Evolutionary conservation across 2,113 vertebrate species (phyloP).

Genomic region (Lophochroa leadbeateri): DNA sequence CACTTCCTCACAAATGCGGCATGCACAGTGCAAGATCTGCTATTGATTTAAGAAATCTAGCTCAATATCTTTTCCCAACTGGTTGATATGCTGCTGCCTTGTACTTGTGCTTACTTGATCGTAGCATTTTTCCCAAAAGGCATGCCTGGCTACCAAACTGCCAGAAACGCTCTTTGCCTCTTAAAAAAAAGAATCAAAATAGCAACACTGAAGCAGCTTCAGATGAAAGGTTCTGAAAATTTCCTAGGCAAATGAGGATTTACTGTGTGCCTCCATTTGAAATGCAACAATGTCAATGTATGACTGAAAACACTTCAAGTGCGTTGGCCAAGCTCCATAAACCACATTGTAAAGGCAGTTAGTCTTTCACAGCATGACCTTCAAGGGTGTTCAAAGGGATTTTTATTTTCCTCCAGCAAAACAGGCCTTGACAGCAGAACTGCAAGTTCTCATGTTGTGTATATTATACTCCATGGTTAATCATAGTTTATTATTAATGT

Average conservation of each 20-base stretch:
- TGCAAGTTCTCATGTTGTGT: not conserved
- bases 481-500: not conserved
- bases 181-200: not conserved
- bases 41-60: not conserved
- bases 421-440: constrained; percentile 25
- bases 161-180: not conserved
- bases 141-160: not conserved
- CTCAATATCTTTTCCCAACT: not conserved
- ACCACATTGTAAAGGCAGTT: not conserved
- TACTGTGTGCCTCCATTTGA: not conserved
- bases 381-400: constrained; percentile 24
- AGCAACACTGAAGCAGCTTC: not conserved
- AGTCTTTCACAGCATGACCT: constrained; percentile 8
- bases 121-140: not conserved
- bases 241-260: not conserved
- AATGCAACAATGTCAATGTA: not conserved
- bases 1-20: not conserved
- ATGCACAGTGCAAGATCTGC: not conserved
- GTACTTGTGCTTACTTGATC: not conserved
- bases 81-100: not conserved
- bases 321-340: constrained; percentile 49
- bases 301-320: not conserved
- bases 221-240: constrained; percentile 13
- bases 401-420: not conserved
- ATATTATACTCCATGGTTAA: not conserved